Evolutionary conservation across 2,888 invertebrate species (phyloP).

Genomic region (Ischnura elegans): DNA sequence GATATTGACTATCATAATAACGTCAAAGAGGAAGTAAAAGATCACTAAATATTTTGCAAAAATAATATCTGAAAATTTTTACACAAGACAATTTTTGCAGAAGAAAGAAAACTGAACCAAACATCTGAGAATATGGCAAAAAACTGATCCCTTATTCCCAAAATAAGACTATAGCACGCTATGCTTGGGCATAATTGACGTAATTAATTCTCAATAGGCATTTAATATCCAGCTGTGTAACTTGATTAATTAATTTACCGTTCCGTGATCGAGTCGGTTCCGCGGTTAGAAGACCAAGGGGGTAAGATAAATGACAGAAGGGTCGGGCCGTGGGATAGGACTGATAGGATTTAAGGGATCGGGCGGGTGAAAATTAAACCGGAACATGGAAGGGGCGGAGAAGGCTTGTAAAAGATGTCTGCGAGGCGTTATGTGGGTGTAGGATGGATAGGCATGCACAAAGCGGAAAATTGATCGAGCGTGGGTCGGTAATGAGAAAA

Average conservation of each 20-base stretch:
- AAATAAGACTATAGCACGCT: too few species aligned
- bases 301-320: neutral
- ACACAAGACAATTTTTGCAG: too few species aligned
- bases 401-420: constrained; percentile 50
- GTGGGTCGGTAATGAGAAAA: neutral
- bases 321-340: neutral
- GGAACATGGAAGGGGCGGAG: constrained; percentile 62
- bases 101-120: too few species aligned
- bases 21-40: too few species aligned
- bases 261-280: neutral
- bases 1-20: too few species aligned
- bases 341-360: neutral
- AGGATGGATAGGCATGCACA: neutral
- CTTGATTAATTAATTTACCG: neutral
- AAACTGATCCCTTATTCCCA: too few species aligned
- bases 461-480: neutral
- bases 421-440: neutral
- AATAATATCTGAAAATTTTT: too few species aligned
- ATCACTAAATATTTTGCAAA: too few species aligned
- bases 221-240: neutral
- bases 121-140: too few species aligned
- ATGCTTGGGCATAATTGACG: too few species aligned
- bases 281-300: neutral
- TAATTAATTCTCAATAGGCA: neutral
- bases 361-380: neutral